A percentile compares a stretch with the other conserved stretches of the same genome.
Conservation (phyloP, 1,140 invertebrate genomes). For the Hyposmocoma kahamanoa region DNA sequence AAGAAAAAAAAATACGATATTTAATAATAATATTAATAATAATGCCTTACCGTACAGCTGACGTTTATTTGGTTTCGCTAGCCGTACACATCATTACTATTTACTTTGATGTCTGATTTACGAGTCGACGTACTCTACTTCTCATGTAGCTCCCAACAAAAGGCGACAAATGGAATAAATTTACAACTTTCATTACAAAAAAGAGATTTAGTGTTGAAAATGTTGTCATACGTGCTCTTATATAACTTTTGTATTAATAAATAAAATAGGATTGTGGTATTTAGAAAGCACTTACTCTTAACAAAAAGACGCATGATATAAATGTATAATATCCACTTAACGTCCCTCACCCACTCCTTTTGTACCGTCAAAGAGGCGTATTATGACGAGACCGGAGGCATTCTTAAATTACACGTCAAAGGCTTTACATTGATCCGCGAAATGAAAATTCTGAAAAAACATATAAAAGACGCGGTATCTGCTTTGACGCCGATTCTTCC, state of each 20-base stretch:
- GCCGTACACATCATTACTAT: no score
- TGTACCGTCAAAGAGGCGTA: constrained; percentile 25
- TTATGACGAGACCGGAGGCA: constrained; percentile 37
- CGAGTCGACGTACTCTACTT: neutral
- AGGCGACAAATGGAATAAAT: neutral
- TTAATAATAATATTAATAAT: no score
- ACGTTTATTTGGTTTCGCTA: no score
- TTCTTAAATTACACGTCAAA: constrained; percentile 39
- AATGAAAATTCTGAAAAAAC: constrained; percentile 35
- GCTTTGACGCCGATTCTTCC: constrained; percentile 38
- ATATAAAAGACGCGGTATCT: constrained; percentile 32
- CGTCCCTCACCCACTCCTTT: constrained; percentile 27
- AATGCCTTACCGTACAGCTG: no score
- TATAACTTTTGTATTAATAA: neutral
- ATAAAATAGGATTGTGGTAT: neutral
- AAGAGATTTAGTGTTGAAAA: neutral
- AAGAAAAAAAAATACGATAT: no score
- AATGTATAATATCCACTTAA: constrained; percentile 50
- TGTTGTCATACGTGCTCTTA: neutral
- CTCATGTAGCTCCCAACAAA: neutral
- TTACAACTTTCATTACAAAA: neutral
- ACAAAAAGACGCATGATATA: constrained; percentile 35
- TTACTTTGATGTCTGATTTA: neutral
- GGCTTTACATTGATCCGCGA: constrained; percentile 20
- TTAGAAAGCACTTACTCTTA: constrained; percentile 33